Base-by-base conservation (phyloP, 2,797 vertebrate species). In the Staurois parvus region DNA sequence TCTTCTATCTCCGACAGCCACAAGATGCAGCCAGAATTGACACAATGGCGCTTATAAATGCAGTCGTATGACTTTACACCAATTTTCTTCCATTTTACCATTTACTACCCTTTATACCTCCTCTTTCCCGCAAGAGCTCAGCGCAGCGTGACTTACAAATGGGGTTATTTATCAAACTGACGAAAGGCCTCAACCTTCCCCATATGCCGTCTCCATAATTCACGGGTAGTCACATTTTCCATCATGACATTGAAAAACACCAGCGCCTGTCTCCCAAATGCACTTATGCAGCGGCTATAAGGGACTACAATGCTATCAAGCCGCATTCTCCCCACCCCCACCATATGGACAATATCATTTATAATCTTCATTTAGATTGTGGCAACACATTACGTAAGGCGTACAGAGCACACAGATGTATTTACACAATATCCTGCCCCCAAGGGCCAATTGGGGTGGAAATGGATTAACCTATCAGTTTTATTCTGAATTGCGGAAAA, bases 111-210 rank as follows among this genome's bases (percentile, higher is more conserved):
- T 81, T 81, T 72, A 59, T 62, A 28, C 64, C 11, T 62, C 28
- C 26, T 32, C 12, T 34, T 68, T 72, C 68, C 30, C 42, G 7
- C 78, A 11, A 56, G 42, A 72, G 32, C 45, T 19, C 67, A 37
- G 28, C 32, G 66, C 78, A 11, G 78, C 30, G 67, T 80, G 68
- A 72, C 79, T 59, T 32, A 81, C 79, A 72, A 81, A 81, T 81
- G 79, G 68, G 79, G 79, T 81, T 72, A 72, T 81, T 81, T 62
- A 72, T 81, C 79, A 81, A 81, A 62, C 45, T 62, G 79, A 81
- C 79, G 59, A 80, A 72, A 72, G 68, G 68, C 67, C 68, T 21
- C 13, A n/a, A 62, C 67, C 70, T 59, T 40, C 19, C 37, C 42
- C 13, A 4, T 30, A 29, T 28, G n/a, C 67, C 19, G n/a, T 72